Evolutionary conservation across 2,797 vertebrate species (phyloP).

Genomic region (Acrossocheilus fasciatus): DNA sequence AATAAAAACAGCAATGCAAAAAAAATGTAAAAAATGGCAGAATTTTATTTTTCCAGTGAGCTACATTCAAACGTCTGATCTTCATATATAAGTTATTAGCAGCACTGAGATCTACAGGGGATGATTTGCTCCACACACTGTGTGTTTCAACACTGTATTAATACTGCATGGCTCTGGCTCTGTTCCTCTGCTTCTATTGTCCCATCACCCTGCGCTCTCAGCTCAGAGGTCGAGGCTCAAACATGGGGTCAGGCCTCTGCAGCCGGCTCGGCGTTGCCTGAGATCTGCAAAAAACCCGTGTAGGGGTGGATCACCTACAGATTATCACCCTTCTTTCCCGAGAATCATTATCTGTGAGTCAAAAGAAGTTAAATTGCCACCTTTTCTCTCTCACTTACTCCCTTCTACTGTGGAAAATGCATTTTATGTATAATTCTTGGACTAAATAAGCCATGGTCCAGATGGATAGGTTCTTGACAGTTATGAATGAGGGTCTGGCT

Average conservation of each 20-base stretch:
- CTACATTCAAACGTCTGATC: slow-evolving; percentile 39
- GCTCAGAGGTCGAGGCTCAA: slow-evolving; percentile 43
- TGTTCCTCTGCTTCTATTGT: slow-evolving; percentile 54
- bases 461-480: slow-evolving; percentile 84
- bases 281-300: background rate
- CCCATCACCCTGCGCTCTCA: background rate
- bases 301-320: slow-evolving; percentile 61
- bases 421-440: slow-evolving; percentile 77
- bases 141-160: slow-evolving; percentile 71
- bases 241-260: slow-evolving; percentile 61
- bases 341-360: slow-evolving; percentile 67
- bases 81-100: slow-evolving; percentile 64
- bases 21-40: background rate
- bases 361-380: slow-evolving; percentile 69
- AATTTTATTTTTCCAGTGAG: background rate
- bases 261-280: slow-evolving; percentile 55
- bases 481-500: slow-evolving; percentile 82
- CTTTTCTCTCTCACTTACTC: slow-evolving; percentile 22
- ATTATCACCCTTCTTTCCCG: slow-evolving; percentile 63
- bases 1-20: background rate
- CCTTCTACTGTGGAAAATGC: slow-evolving; percentile 64
- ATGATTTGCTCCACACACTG: slow-evolving; percentile 69
- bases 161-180: slow-evolving; percentile 70
- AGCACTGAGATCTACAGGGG: slow-evolving; percentile 58
- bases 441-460: slow-evolving; percentile 80